These are phyloP conservation scores for Tenthredo amoena DNA, from an alignment of 2,888 invertebrate species.

Conservation along the genomic window DNA sequence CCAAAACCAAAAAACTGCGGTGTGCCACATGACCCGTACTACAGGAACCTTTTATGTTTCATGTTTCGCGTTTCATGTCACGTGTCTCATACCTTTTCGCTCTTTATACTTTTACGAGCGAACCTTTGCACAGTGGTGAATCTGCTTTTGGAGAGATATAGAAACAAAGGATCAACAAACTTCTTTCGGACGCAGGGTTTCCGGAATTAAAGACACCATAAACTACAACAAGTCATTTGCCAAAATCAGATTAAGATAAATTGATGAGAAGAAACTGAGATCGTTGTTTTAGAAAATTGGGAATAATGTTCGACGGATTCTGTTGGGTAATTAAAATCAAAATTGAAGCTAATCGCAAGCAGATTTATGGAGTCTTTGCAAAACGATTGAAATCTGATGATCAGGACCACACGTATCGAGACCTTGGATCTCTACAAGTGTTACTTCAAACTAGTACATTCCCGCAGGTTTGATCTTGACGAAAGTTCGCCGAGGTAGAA, in stretches of 20 bases:
- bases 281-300: background rate
- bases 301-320: background rate
- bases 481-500: constrained; percentile 54
- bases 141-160: constrained; percentile 21
- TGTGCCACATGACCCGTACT: constrained; percentile 54
- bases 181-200: background rate
- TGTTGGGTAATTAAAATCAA: background rate
- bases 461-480: constrained; percentile 59
- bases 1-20: constrained; percentile 52
- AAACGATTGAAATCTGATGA: background rate
- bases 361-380: background rate
- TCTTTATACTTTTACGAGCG: constrained; percentile 43
- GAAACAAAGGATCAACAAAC: constrained; percentile 24
- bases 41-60: constrained; percentile 53
- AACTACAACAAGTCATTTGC: background rate
- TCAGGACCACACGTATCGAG: constrained; percentile 9
- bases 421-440: constrained; percentile 53
- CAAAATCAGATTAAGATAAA: background rate
- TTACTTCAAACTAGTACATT: background rate
- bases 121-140: background rate
- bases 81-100: constrained; percentile 16
- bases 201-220: background rate
- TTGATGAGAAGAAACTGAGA: background rate
- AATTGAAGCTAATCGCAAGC: background rate
- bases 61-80: constrained; percentile 41